Base-by-base conservation (phyloP, 2,888 invertebrate genomes). In the Patella pellucida region DNA sequence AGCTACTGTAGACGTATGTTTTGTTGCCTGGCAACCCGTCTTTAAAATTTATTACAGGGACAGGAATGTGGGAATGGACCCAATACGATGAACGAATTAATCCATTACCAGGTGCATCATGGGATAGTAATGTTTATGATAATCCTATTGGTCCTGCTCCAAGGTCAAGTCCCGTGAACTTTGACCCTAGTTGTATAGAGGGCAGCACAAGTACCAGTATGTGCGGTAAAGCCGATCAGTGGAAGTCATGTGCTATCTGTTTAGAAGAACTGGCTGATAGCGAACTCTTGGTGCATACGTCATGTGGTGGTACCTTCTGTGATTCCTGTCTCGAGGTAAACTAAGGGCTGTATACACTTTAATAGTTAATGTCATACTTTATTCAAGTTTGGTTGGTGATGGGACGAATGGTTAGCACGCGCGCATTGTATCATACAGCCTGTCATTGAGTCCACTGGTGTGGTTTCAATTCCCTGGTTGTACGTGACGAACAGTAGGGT, bases 261-360 rank as follows among this genome's bases (percentile, higher is more conserved):
- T 89, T 94, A 69, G 94, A 94, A 81, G 94, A 94, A 77, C 90
- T 92, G 85, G 91, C 92, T 31, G 90, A 90, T 78, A 90, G 90
- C 41, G 92, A 93, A 76, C 89, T 94, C 73, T 92, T 92, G 82
- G 92, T 92, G 50, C 94, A 94, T 85, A 90, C 90, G 19, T 91
- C 91, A n/a, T 93, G 93, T 83, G 91, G 91, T 70, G 94, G 93
- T 82, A 91, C 92, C 23, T 91, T 94, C 51, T 94, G 94, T 88
- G 92, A 93, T 78, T 88, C 90, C 67, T 94, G 94, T 84, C 92
- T 94, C 69, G 92, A 93, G 92, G 93, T 93, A 88, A 90, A 83
- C 78, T 56, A 50, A 52, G 16, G 23, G 69, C 27, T 27, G 27
- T 27, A 27, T 27, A 27, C 41, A 9, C 41, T 41, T 41, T 9